These are phyloP conservation scores for Apamea monoglypha DNA, from an alignment of 2,888 invertebrate genomes.

Conservation along the genomic window DNA sequence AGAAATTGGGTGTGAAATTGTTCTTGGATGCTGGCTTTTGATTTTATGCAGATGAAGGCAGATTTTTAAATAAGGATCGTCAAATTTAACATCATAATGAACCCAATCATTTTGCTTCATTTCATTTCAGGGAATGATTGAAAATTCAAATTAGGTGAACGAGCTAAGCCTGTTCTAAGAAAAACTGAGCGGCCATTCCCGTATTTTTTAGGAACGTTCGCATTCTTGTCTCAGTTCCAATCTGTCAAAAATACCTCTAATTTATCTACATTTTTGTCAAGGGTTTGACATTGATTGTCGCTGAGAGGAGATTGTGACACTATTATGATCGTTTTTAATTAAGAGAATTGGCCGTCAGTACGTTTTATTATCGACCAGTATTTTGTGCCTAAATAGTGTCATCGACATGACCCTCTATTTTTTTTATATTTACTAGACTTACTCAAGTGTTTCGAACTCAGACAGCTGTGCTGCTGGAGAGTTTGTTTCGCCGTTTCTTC, in stretches of 20 bases:
- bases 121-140: background rate
- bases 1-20: constrained; percentile 55
- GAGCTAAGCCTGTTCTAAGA: background rate
- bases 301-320: too few species aligned
- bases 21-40: constrained; percentile 1
- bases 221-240: too few species aligned
- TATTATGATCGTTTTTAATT: background rate
- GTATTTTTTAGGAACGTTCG: too few species aligned
- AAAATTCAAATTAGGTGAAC: background rate
- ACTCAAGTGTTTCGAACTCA: background rate
- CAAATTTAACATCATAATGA: background rate
- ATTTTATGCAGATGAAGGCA: constrained; percentile 4
- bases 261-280: too few species aligned
- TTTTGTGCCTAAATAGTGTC: background rate
- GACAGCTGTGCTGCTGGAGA: background rate
- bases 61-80: background rate
- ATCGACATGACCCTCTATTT: background rate
- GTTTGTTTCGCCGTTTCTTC: background rate
- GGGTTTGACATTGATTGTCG: too few species aligned
- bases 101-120: background rate
- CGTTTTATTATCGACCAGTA: background rate
- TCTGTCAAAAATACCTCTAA: too few species aligned
- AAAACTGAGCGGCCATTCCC: background rate
- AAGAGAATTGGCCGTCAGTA: background rate
- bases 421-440: background rate